These are phyloP conservation scores for Catostomus latipinnis DNA, from an alignment of 2,797 vertebrate genomes.

Conservation along the genomic window DNA sequence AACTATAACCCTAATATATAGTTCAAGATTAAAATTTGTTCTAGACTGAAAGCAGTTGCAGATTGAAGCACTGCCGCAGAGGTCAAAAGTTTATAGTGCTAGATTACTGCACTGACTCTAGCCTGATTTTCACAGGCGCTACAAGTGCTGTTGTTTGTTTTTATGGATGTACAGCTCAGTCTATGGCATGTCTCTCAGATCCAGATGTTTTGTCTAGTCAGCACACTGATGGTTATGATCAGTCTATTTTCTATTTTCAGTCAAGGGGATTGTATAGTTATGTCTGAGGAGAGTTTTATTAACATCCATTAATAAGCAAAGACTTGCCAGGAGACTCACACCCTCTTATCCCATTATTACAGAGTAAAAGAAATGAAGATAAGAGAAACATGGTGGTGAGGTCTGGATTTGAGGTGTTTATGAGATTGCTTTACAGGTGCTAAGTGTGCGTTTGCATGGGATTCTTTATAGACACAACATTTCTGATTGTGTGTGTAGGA, in stretches of 20 bases:
- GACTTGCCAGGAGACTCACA: slow-evolving; percentile 10
- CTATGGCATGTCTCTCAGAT: slow-evolving; percentile 9
- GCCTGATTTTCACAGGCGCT: not conserved
- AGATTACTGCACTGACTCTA: not conserved
- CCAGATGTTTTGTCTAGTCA: not conserved
- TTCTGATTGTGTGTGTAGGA: not conserved
- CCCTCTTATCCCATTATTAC: slow-evolving; percentile 5
- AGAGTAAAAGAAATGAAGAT: slow-evolving; percentile 9
- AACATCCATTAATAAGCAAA: slow-evolving; percentile 31
- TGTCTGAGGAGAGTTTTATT: slow-evolving; percentile 9
- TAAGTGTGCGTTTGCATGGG: not conserved
- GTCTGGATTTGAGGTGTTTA: not conserved
- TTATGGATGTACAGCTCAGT: slow-evolving; percentile 19
- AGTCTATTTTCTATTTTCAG: slow-evolving; percentile 16
- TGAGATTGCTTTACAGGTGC: slow-evolving; percentile 9
- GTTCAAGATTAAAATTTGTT: not conserved
- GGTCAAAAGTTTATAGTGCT: not conserved
- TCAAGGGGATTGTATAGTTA: slow-evolving; percentile 8
- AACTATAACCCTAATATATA: no score
- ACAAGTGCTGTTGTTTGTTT: not conserved
- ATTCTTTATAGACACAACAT: not conserved
- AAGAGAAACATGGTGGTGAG: not conserved
- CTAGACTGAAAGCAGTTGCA: not conserved
- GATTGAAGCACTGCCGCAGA: slow-evolving; percentile 11
- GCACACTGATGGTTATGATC: slow-evolving; percentile 1